Percentiles rank a stretch among this genome's conserved stretches.
These are phyloP conservation scores for Sebastes vulpes DNA, from an alignment of 2,797 vertebrate species.

Conservation along the genomic window DNA sequence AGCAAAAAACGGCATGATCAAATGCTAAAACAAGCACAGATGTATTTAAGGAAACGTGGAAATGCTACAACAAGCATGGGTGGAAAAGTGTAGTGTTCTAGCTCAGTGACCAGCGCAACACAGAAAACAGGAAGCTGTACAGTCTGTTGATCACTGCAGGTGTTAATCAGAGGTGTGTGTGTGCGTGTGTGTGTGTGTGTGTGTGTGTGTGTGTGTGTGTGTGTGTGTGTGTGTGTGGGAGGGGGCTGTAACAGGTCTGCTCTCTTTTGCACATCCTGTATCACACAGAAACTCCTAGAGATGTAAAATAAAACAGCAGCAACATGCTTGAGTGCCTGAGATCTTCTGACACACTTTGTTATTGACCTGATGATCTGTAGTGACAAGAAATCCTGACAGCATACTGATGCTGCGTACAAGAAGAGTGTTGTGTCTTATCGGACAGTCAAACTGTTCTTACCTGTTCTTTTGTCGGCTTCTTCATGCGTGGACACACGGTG, in stretches of 20 bases:
- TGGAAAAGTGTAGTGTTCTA: constrained; percentile 40
- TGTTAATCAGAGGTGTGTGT: constrained; percentile 27
- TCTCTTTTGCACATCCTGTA: constrained; percentile 19
- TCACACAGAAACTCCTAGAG: not conserved
- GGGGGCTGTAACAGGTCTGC: not conserved
- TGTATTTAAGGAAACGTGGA: constrained; percentile 8
- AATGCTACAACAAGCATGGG: not conserved
- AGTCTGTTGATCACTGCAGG: constrained; percentile 48
- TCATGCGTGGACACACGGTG: constrained; percentile 95
- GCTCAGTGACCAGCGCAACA: constrained; percentile 40
- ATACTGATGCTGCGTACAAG: not conserved
- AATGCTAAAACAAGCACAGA: not conserved
- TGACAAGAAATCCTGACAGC: not conserved
- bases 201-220: constrained; percentile 2
- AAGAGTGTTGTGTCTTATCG: not conserved
- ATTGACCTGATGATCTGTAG: not conserved
- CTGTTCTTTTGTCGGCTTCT: constrained; percentile 88
- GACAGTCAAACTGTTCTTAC: constrained; percentile 61
- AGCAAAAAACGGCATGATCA: not conserved
- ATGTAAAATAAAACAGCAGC: not conserved
- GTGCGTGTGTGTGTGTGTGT: too few species aligned
- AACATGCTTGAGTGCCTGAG: not conserved
- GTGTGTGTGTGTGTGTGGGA: constrained; percentile 4
- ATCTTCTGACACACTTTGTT: not conserved
- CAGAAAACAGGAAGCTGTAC: constrained; percentile 65